Percentiles rank a stretch among this genome's conserved stretches.
Evolutionary conservation across 2,113 vertebrate genomes (phyloP).

Genomic region (Artemisiospiza belli): DNA sequence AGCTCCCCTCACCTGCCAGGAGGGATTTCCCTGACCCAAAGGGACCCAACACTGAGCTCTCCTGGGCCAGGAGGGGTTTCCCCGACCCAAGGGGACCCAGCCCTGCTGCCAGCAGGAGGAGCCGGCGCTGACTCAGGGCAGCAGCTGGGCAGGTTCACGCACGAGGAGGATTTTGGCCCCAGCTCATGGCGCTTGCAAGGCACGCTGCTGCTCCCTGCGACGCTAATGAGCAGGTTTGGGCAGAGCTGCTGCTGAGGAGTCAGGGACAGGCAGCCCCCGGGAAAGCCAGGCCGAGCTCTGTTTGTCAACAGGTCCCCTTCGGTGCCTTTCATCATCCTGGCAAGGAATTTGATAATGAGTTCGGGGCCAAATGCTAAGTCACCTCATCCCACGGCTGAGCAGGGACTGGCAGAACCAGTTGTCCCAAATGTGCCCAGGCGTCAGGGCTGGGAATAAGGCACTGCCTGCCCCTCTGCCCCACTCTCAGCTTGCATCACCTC

Average conservation of each 20-base stretch:
- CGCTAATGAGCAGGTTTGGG: conserved; percentile 39
- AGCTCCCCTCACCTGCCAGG: too few relatives aligned
- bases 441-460: neutral
- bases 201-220: conserved; percentile 4
- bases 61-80: neutral
- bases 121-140: neutral
- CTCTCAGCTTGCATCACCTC: neutral
- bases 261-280: conserved; percentile 35
- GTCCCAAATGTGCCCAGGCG: conserved; percentile 9
- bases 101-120: neutral
- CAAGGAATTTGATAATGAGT: conserved; percentile 35
- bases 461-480: neutral
- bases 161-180: conserved; percentile 6
- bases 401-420: conserved; percentile 28
- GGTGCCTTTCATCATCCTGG: conserved; percentile 35
- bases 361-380: conserved; percentile 47
- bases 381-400: neutral
- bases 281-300: conserved; percentile 16
- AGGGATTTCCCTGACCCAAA: too few relatives aligned
- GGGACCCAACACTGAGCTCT: neutral
- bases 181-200: neutral
- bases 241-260: neutral
- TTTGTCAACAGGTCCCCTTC: conserved; percentile 61
- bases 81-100: neutral
- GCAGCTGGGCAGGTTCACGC: conserved; percentile 8